phyloP scores from a whole-genome alignment of 2,113 vertebrate species.

The Clarias macrocephalus region DNA sequence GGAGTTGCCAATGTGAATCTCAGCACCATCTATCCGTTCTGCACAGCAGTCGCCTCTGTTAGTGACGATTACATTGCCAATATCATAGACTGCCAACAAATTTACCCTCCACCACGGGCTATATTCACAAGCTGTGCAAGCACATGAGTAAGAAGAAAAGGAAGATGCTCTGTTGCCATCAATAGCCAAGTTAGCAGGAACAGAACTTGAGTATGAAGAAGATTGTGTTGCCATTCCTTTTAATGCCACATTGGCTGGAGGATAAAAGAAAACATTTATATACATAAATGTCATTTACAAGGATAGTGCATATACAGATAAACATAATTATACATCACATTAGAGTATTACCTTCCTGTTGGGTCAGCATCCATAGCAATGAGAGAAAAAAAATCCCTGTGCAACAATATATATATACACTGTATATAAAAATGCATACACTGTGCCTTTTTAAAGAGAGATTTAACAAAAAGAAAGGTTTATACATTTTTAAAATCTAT shows the following conservation, averaged over 20 bases:
- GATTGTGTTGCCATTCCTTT: conserved; percentile 44
- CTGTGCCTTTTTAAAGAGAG: background rate
- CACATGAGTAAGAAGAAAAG: background rate
- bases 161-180: conserved; percentile 41
- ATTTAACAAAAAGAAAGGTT: background rate
- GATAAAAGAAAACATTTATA: background rate
- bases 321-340: background rate
- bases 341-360: background rate
- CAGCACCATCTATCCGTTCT: conserved; percentile 34
- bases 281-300: background rate
- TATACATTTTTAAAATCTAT: background rate
- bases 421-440: background rate
- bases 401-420: background rate
- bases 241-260: conserved; percentile 24
- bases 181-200: conserved; percentile 23
- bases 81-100: conserved; percentile 28
- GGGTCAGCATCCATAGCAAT: background rate
- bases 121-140: background rate
- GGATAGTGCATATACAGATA: background rate
- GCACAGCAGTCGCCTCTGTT: conserved; percentile 55
- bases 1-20: conserved; percentile 59
- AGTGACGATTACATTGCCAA: conserved; percentile 51
- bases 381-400: background rate
- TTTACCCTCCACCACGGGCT: conserved; percentile 25
- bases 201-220: accelerated